Evolutionary conservation across 2,797 vertebrate genomes (phyloP).

Genomic region (Heteromormyrus szaboi): DNA sequence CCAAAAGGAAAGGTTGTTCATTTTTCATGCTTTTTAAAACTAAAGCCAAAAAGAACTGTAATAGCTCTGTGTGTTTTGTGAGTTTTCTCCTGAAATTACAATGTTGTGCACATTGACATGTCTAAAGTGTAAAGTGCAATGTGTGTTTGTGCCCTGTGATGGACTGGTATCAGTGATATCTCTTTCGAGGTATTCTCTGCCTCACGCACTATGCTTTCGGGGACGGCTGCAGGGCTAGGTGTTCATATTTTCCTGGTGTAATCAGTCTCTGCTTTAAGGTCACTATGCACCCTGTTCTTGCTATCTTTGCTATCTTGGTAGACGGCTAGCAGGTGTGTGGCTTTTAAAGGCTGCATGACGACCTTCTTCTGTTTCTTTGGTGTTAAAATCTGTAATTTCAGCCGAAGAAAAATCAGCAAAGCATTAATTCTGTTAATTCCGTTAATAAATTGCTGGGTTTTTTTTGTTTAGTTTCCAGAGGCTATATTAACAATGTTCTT

Average conservation of each 20-base stretch:
- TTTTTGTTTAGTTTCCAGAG: neutral
- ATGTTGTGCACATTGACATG: neutral
- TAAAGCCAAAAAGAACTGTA: neutral
- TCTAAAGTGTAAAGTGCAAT: neutral
- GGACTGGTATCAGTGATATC: neutral
- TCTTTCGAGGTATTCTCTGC: neutral
- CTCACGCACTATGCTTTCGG: neutral
- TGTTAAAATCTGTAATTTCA: neutral
- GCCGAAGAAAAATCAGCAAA: neutral
- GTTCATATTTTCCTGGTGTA: neutral
- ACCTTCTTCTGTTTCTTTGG: neutral
- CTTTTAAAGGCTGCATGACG: neutral
- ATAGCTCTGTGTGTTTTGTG: neutral
- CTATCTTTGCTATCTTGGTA: neutral
- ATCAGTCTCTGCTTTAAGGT: neutral
- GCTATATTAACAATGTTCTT: neutral
- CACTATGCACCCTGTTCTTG: neutral
- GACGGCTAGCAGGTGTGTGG: neutral
- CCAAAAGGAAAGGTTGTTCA: constrained; percentile 87
- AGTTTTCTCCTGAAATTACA: neutral
- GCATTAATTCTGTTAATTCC: neutral
- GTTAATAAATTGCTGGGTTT: neutral
- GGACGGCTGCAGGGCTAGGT: neutral
- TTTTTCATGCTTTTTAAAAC: neutral
- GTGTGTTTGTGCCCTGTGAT: neutral